Evolutionary conservation across 2,888 invertebrate genomes (phyloP).

Genomic region (Platynereis dumerilii): DNA sequence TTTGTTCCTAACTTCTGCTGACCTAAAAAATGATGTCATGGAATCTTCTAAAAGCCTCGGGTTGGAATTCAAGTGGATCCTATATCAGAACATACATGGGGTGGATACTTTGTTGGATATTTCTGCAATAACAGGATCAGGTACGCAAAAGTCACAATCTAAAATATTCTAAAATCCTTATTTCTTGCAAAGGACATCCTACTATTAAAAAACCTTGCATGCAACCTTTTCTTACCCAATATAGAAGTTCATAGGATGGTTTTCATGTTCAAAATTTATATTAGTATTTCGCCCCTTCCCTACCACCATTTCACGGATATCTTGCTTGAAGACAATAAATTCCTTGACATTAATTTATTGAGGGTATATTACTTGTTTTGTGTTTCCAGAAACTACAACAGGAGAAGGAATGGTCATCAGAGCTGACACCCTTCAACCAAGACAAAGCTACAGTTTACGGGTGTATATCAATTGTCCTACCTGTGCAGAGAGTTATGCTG

Average conservation of each 20-base stretch:
- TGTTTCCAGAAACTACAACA: constrained; percentile 6
- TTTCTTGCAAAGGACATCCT: too few relatives aligned
- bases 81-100: neutral
- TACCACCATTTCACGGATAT: too few relatives aligned
- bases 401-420: constrained; percentile 12
- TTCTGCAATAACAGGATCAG: constrained; percentile 2
- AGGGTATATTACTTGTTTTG: neutral
- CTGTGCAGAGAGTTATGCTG: constrained; percentile 10
- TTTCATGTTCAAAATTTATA: too few relatives aligned
- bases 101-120: neutral
- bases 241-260: too few relatives aligned
- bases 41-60: neutral
- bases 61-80: constrained; percentile 1
- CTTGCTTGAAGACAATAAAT: too few relatives aligned
- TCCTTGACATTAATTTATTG: neutral
- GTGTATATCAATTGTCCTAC: constrained; percentile 13
- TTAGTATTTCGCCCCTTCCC: too few relatives aligned
- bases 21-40: too few relatives aligned
- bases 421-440: constrained; percentile 6
- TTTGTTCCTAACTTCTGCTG: constrained; percentile 2
- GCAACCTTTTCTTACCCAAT: too few relatives aligned
- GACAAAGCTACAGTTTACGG: neutral
- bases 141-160: too few relatives aligned
- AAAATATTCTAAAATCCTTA: too few relatives aligned
- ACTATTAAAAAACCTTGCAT: too few relatives aligned